Evolutionary conservation across 2,113 vertebrate species (phyloP).

Genomic region (Indri indri): DNA sequence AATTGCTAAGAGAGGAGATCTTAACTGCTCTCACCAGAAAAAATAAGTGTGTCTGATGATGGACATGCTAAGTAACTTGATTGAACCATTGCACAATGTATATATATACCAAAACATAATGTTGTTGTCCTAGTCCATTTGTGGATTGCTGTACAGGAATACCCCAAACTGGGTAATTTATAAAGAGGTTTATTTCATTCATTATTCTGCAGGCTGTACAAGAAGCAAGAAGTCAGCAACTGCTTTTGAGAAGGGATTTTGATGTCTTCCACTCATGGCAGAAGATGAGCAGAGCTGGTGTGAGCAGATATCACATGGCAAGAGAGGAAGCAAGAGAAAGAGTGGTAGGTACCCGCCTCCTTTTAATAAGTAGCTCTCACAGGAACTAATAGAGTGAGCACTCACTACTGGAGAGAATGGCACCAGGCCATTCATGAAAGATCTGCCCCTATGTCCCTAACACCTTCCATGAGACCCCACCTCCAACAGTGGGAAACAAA

Average conservation of each 20-base stretch:
- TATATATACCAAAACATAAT: too few relatives aligned
- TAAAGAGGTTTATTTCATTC: background rate
- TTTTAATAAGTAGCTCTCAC: background rate
- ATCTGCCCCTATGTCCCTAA: background rate
- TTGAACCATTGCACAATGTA: background rate
- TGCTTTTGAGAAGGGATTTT: background rate
- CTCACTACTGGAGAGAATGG: background rate
- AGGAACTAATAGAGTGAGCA: background rate
- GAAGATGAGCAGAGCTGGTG: background rate
- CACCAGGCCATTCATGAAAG: background rate
- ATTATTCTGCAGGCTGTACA: background rate
- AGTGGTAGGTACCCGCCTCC: background rate
- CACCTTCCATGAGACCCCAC: background rate
- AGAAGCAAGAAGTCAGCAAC: background rate
- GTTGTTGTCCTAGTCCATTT: too few relatives aligned
- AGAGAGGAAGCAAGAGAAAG: background rate
- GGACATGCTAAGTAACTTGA: background rate
- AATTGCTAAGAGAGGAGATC: background rate
- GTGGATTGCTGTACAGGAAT: background rate
- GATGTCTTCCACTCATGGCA: background rate
- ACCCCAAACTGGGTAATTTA: background rate
- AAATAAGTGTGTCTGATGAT: background rate
- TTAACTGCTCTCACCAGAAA: background rate
- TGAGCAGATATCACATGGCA: background rate
- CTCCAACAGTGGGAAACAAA: too few relatives aligned